Conservation (phyloP, 2,113 vertebrate genomes). For the Rutilus rutilus region DNA sequence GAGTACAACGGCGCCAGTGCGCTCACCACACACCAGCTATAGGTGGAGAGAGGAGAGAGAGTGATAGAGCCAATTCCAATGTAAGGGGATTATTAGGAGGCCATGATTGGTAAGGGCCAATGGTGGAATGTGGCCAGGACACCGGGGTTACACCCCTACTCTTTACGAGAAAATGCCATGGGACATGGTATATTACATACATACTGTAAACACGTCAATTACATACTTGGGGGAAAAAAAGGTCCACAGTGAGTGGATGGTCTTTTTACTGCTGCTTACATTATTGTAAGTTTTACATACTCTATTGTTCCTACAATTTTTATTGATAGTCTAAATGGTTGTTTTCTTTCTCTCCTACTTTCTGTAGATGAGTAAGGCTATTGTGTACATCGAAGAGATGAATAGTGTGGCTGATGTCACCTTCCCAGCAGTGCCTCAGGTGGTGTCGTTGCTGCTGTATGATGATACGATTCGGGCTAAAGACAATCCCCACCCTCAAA, state of each 20-base stretch:
- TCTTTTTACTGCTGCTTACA: not conserved
- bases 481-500: conserved; percentile 66
- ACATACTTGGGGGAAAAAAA: not conserved
- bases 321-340: not conserved
- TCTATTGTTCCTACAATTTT: not conserved
- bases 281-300: not conserved
- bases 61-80: too few relatives aligned
- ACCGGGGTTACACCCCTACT: too few relatives aligned
- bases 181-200: too few relatives aligned
- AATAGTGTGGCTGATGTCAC: conserved; percentile 86
- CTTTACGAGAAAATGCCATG: too few relatives aligned
- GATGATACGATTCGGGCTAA: conserved; percentile 75
- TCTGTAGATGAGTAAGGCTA: conserved; percentile 79
- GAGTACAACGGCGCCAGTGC: too few relatives aligned
- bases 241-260: not conserved
- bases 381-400: conserved; percentile 86
- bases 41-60: too few relatives aligned
- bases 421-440: conserved; percentile 84
- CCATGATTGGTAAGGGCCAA: too few relatives aligned
- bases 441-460: conserved; percentile 81
- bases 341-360: conserved; percentile 26
- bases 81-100: too few relatives aligned
- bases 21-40: too few relatives aligned
- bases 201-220: not conserved
- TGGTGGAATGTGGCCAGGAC: too few relatives aligned